Conservation (phyloP, 2,797 vertebrate species). For the Tragopan temminckii region DNA sequence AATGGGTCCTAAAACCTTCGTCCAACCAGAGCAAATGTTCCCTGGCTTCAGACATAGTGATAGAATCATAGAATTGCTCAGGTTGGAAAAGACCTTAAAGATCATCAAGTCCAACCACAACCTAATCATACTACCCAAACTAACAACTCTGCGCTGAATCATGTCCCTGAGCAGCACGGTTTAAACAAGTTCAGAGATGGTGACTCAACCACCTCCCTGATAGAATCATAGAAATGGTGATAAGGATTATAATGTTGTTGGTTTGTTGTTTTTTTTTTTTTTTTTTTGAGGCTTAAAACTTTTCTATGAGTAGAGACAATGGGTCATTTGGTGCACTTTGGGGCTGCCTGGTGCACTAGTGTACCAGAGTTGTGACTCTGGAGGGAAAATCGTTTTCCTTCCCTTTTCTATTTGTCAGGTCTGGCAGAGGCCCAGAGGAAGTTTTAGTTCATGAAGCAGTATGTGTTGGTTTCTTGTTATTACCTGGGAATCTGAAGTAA, state of each 20-base stretch:
- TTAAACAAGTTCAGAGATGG: no score
- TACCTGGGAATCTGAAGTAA: background rate
- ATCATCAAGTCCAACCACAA: no score
- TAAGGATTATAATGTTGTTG: background rate
- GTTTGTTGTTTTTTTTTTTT: background rate
- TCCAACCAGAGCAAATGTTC: rapidly evolving
- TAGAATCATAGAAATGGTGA: no score
- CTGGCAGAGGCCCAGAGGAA: background rate
- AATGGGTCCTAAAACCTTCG: background rate
- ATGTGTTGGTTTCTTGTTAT: background rate
- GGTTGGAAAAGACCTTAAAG: no score
- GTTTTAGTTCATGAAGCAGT: background rate
- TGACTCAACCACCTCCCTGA: no score
- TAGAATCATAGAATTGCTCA: no score
- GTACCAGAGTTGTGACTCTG: background rate
- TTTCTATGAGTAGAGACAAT: background rate
- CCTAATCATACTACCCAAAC: no score
- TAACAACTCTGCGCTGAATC: no score
- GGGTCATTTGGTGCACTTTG: background rate
- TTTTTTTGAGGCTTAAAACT: background rate
- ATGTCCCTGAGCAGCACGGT: no score
- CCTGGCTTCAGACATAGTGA: rapidly evolving
- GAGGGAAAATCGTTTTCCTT: background rate
- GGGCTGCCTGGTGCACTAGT: rapidly evolving
- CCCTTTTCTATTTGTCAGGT: background rate